These are phyloP conservation scores for Ephydatia muelleri DNA, from an alignment of 37 sponge, comb jelly and placozoan genomes.

Conservation along the genomic window DNA sequence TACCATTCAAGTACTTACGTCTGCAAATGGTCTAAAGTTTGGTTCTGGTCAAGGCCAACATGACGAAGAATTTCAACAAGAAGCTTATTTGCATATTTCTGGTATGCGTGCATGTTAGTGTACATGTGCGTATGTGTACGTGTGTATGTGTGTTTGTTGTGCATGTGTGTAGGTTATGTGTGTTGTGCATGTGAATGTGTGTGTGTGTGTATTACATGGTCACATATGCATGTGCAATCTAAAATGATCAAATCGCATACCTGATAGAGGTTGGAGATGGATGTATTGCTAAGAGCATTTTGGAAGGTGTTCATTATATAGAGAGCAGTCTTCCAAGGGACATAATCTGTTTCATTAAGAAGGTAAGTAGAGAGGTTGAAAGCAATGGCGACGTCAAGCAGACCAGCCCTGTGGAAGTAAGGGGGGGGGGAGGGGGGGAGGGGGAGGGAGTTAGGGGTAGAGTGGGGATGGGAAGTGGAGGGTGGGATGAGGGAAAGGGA, in stretches of 20 bases:
- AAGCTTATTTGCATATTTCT: too few relatives aligned
- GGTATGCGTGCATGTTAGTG: too few relatives aligned
- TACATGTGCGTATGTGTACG: too few relatives aligned
- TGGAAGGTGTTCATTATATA: slow-evolving; percentile 11
- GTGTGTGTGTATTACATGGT: too few relatives aligned
- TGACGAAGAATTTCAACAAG: too few relatives aligned
- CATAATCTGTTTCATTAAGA: slow-evolving; percentile 51
- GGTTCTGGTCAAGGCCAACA: background rate
- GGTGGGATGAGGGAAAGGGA: background rate
- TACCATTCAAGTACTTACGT: slow-evolving; percentile 23
- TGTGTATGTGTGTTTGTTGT: too few relatives aligned
- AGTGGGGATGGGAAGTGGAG: background rate
- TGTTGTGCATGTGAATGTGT: too few relatives aligned
- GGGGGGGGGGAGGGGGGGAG: background rate
- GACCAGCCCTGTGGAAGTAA: background rate
- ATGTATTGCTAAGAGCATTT: background rate
- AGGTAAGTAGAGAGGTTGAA: slow-evolving; percentile 9
- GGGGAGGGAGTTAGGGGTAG: slow-evolving; percentile 11
- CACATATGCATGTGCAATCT: too few relatives aligned
- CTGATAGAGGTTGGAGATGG: slow-evolving; percentile 29
- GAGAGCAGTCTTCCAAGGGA: slow-evolving; percentile 58
- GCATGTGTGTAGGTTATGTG: too few relatives aligned
- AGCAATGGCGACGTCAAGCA: background rate
- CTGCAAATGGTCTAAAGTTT: slow-evolving; percentile 18
- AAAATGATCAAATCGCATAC: background rate